A percentile compares a stretch with the other conserved stretches of the same genome.
Evolutionary conservation across 2,797 vertebrate genomes (phyloP).

Genomic region (Enteromius viviparus): DNA sequence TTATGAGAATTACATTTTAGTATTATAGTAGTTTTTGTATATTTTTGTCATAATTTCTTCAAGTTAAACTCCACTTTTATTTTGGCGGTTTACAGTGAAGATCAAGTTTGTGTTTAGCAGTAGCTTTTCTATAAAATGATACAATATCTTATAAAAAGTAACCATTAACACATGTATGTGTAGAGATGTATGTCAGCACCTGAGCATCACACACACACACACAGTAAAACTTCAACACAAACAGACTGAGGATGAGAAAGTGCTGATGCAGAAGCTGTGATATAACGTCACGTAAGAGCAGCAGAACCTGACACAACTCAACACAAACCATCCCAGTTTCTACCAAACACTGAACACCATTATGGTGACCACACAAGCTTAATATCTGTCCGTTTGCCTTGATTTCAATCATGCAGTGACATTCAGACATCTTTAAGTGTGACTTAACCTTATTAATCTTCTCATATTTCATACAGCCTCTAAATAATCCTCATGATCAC

Average conservation of each 20-base stretch:
- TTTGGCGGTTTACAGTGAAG: background rate
- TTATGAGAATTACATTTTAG: background rate
- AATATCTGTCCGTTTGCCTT: background rate
- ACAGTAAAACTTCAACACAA: background rate
- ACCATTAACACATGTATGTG: background rate
- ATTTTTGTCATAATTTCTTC: background rate
- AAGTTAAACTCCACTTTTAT: background rate
- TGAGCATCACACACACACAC: background rate
- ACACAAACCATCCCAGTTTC: background rate
- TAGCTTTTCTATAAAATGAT: background rate
- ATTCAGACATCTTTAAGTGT: background rate
- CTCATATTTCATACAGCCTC: background rate
- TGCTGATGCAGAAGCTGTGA: background rate
- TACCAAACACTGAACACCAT: no score
- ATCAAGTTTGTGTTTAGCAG: background rate
- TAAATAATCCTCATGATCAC: background rate
- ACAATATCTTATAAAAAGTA: background rate
- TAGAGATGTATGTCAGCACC: background rate
- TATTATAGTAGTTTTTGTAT: no score
- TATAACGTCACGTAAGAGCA: conserved; percentile 22
- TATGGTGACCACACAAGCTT: background rate
- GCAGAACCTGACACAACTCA: conserved; percentile 8
- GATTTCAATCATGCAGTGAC: background rate
- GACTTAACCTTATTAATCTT: background rate
- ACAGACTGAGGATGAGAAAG: background rate